Percentiles rank a stretch among this genome's conserved stretches.
Evolutionary conservation across 1,140 invertebrate species (phyloP).

Genomic region (Nautilus pompilius): DNA sequence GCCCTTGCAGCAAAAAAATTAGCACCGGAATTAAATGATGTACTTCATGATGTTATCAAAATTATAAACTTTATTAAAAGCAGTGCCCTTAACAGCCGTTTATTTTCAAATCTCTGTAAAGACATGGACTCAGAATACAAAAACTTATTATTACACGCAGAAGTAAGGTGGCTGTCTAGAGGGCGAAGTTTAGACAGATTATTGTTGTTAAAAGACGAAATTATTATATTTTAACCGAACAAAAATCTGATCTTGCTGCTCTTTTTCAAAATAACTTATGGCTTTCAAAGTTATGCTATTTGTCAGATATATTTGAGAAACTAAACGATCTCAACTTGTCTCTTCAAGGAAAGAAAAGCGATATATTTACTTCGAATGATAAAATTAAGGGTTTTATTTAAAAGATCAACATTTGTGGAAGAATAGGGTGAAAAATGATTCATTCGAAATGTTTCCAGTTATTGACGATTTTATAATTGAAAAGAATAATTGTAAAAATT

Average conservation of each 20-base stretch:
- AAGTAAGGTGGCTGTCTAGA: background rate
- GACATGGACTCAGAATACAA: background rate
- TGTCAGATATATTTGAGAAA: constrained; percentile 1
- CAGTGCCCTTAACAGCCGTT: background rate
- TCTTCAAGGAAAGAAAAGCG: background rate
- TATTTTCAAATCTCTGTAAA: background rate
- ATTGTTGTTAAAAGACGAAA: background rate
- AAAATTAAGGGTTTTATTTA: constrained; percentile 1
- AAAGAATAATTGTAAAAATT: background rate
- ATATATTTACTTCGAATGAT: constrained; percentile 4
- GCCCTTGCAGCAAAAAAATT: background rate
- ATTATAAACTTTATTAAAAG: constrained; percentile 1
- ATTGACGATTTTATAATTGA: background rate
- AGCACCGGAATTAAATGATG: background rate
- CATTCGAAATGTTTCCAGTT: background rate
- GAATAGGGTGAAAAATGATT: background rate
- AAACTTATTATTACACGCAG: background rate
- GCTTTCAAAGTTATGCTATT: background rate
- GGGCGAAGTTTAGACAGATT: background rate
- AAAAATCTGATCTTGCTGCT: constrained; percentile 3
- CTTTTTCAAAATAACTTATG: background rate
- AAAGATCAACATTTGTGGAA: constrained; percentile 4
- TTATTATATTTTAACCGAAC: background rate
- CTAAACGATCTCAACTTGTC: background rate
- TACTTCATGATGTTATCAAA: background rate